phyloP scores from a whole-genome alignment of 2,797 vertebrate genomes.

The Rhynchonycteris naso region DNA sequence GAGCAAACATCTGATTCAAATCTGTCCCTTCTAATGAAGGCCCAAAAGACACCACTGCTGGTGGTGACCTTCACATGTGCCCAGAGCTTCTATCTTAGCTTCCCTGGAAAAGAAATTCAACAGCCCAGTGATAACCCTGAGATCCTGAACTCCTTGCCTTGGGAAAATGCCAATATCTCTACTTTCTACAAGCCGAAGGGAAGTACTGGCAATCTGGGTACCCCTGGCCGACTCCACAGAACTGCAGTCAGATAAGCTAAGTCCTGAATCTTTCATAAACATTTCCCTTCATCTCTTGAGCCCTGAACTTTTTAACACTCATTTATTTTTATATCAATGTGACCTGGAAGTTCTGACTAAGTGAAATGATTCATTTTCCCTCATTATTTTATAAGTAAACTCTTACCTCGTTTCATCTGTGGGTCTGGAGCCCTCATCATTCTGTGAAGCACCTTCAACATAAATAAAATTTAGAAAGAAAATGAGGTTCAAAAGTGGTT shows the following conservation, averaged over 20 bases:
- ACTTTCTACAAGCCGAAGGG: not conserved
- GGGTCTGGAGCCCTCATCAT: slow-evolving; percentile 80
- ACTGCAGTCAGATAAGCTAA: not conserved
- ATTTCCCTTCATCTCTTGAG: not conserved
- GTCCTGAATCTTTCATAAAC: slow-evolving; percentile 12
- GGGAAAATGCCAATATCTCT: not conserved
- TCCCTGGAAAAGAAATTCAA: not conserved
- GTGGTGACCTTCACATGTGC: not conserved
- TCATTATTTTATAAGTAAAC: not conserved
- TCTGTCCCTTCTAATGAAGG: not conserved
- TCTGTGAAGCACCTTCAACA: slow-evolving; percentile 86
- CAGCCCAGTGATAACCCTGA: not conserved
- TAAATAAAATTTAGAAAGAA: slow-evolving; percentile 72
- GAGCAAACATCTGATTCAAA: not conserved
- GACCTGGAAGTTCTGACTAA: slow-evolving; percentile 17
- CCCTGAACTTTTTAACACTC: not conserved
- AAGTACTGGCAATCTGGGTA: not conserved
- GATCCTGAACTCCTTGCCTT: not conserved
- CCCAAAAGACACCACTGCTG: not conserved
- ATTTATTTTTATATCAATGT: not conserved
- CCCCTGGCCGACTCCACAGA: not conserved
- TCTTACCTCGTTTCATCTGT: slow-evolving; percentile 86
- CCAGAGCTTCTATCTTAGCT: not conserved
- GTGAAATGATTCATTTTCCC: not conserved
- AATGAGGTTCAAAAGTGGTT: slow-evolving; percentile 63